These are phyloP conservation scores for Drosophila guanche DNA, from an alignment of 1,140 invertebrate species.

Conservation along the genomic window DNA sequence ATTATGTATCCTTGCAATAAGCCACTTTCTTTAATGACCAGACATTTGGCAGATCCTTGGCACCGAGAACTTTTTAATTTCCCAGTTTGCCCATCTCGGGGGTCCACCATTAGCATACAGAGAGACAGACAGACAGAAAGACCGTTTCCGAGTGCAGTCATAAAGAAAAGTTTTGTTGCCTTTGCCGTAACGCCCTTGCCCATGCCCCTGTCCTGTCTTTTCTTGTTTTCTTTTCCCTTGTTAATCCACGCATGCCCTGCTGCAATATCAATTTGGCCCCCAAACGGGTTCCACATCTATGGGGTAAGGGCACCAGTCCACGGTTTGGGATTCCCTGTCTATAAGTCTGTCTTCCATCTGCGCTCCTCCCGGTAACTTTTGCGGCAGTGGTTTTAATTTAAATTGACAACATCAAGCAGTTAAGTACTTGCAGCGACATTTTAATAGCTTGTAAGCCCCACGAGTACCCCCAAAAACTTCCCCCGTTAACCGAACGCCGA, in stretches of 20 bases:
- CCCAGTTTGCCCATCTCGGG: conserved; percentile 84
- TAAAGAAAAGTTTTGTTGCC: conserved; percentile 62
- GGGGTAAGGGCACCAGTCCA: neutral
- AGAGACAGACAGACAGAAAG: conserved; percentile 13
- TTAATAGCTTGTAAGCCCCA: conserved; percentile 81
- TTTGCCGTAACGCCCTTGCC: too few species aligned
- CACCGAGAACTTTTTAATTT: conserved; percentile 63
- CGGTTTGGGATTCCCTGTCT: conserved; percentile 26
- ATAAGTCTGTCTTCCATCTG: conserved; percentile 49
- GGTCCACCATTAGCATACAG: conserved; percentile 82
- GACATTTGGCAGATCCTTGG: conserved; percentile 53
- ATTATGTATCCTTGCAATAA: conserved; percentile 27
- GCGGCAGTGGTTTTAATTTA: conserved; percentile 79
- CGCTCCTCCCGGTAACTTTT: conserved; percentile 60
- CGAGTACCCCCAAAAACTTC: conserved; percentile 60
- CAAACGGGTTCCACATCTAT: conserved; percentile 2
- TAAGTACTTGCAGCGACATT: conserved; percentile 82
- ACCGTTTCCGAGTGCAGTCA: conserved; percentile 45
- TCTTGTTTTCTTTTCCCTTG: conserved; percentile 10
- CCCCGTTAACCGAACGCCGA: conserved; percentile 18
- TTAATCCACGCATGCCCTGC: conserved; percentile 69
- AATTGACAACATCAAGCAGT: conserved; percentile 82
- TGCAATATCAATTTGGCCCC: conserved; percentile 68
- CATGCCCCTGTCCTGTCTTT: conserved; percentile 14
- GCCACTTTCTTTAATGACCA: conserved; percentile 53